Conservation (phyloP, 2,888 invertebrate species). For the Hemicrepidius hirtus region DNA sequence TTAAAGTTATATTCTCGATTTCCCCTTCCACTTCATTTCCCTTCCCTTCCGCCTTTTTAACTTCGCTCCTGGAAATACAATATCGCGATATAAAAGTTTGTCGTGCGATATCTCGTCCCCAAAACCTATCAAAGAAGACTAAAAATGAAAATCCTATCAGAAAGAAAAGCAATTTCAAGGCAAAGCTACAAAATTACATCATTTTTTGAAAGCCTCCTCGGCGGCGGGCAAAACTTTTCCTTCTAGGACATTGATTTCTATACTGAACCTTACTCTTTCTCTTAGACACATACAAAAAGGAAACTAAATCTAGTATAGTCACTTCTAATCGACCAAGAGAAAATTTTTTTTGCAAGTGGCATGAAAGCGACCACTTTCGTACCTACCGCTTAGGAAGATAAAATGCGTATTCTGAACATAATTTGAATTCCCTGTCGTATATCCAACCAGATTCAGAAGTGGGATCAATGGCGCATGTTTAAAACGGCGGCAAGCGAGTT, state of each 20-base stretch:
- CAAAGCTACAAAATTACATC: slow-evolving; percentile 57
- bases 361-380: no score
- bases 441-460: slow-evolving; percentile 48
- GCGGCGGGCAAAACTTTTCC: slow-evolving; percentile 56
- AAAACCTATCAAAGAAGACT: slow-evolving; percentile 57
- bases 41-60: slow-evolving; percentile 46
- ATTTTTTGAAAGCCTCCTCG: slow-evolving; percentile 54
- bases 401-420: slow-evolving; percentile 31
- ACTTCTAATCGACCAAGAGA: no score
- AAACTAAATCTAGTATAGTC: no score
- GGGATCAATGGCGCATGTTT: slow-evolving; percentile 58
- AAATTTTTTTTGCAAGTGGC: no score
- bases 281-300: no score
- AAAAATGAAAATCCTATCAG: slow-evolving; percentile 58
- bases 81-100: slow-evolving; percentile 52
- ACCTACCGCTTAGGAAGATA: no score
- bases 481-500: slow-evolving; percentile 56
- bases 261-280: no score
- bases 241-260: slow-evolving; percentile 18
- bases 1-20: slow-evolving; percentile 64
- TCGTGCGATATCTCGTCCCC: slow-evolving; percentile 51
- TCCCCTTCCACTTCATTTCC: slow-evolving; percentile 46
- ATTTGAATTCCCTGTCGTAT: slow-evolving; percentile 39
- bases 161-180: slow-evolving; percentile 57
- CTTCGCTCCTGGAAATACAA: slow-evolving; percentile 44